Base-by-base conservation (phyloP, 2,797 vertebrate species). In the Cichlasoma orientale region DNA sequence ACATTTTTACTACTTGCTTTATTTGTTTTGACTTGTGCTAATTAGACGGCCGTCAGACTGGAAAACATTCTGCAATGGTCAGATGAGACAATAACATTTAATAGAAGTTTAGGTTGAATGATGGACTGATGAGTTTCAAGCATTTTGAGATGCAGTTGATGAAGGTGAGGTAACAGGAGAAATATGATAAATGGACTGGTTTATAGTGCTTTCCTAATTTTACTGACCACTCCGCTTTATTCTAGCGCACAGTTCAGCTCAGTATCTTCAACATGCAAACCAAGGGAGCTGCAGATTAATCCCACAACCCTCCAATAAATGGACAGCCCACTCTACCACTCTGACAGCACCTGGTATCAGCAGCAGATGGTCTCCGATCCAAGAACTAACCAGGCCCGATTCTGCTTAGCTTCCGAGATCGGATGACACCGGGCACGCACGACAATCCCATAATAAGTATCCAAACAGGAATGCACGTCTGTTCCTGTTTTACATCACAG, bases 261-360 rank as follows among this genome's bases (percentile, higher is more conserved):
- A 2, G 38, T 12, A 4, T 1, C 41, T 66, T 25, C 18, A 23
- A 47, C 0, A 27, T 27, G 25, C 0, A 0, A 1, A 47, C 23
- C 41, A 66, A 21, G 0, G 27, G 41, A 25, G 25, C 10, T 66
- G 61, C 16, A 29, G 23, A 29, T 19, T 27, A 6, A 29, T 19
- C 25, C 41, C 7, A 5, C 12, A 68, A 29, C 16, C 23, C 0
- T 66, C 8, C 4, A 47, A 47, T 47, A 47, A 47, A 68, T 19
- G 23, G 3, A 68, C 41, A 29, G n/a, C 10, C 0, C 16, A 29
- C 2, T 0, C 27, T 12, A 47, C 25, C 23, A 25, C 47, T 23
- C 38, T 47, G 27, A 63, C 59, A 63, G 14, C 38, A 44, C 59
- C 36, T 6, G 38, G 13, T 10, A n/a, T n/a, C n/a, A n/a, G n/a